Conservation (phyloP, 2,888 invertebrate species). For the Drosophila testacea region DNA sequence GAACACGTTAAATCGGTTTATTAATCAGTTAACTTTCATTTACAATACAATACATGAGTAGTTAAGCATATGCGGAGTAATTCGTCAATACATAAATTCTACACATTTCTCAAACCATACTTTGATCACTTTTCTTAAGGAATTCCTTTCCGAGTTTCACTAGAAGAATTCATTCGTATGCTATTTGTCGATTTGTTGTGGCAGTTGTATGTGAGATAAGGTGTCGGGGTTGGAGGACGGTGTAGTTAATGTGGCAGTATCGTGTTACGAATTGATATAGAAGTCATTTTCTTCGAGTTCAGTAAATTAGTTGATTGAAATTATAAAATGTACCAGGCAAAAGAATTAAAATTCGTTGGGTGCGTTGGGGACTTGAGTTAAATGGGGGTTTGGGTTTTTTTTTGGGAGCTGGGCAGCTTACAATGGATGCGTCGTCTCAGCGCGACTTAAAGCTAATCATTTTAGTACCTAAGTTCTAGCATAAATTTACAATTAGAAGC, state of each 20-base stretch:
- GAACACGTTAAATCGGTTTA: slow-evolving; percentile 50
- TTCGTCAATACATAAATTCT: slow-evolving; percentile 24
- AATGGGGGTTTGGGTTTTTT: neutral
- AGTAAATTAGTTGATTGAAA: slow-evolving; percentile 31
- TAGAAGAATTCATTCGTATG: slow-evolving; percentile 17
- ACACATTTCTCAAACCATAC: slow-evolving; percentile 35
- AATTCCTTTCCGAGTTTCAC: slow-evolving; percentile 6
- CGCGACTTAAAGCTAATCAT: slow-evolving; percentile 73
- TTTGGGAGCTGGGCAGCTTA: slow-evolving; percentile 53
- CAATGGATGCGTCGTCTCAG: slow-evolving; percentile 52
- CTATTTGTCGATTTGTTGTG: slow-evolving; percentile 50
- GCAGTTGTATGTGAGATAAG: slow-evolving; percentile 50
- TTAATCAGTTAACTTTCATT: slow-evolving; percentile 65
- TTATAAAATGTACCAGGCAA: slow-evolving; percentile 7
- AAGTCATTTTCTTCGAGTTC: slow-evolving; percentile 35
- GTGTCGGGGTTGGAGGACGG: slow-evolving; percentile 31
- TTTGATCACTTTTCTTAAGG: slow-evolving; percentile 28
- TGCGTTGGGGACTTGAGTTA: neutral
- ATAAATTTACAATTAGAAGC: slow-evolving; percentile 76
- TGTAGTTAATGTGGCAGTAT: slow-evolving; percentile 65
- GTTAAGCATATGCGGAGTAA: slow-evolving; percentile 19
- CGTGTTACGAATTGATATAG: slow-evolving; percentile 44
- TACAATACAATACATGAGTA: slow-evolving; percentile 51
- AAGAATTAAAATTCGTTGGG: slow-evolving; percentile 33
- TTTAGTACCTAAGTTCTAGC: slow-evolving; percentile 73